Percentiles rank a stretch among this genome's conserved stretches.
These are phyloP conservation scores for Micromussa lordhowensis DNA, from an alignment of 92 coral and sea anemone genomes.

Conservation along the genomic window DNA sequence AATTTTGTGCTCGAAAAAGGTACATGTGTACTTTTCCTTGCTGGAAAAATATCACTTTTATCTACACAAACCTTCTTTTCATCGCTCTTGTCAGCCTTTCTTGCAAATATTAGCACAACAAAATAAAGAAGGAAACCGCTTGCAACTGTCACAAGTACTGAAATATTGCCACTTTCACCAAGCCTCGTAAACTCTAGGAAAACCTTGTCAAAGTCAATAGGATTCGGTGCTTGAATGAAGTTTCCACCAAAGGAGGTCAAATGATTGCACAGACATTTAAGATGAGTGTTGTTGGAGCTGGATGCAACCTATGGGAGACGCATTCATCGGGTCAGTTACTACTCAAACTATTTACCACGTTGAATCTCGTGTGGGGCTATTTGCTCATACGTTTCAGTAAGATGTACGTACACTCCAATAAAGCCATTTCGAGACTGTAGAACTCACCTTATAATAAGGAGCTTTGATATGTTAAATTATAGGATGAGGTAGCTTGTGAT, in stretches of 20 bases:
- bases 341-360: too few relatives aligned
- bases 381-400: too few relatives aligned
- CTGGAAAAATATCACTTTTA: not conserved
- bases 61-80: slow-evolving; percentile 16
- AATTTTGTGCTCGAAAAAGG: too few relatives aligned
- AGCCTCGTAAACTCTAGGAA: slow-evolving; percentile 34
- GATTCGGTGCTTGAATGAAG: slow-evolving; percentile 42
- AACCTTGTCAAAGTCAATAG: slow-evolving; percentile 59
- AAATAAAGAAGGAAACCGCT: slow-evolving; percentile 32
- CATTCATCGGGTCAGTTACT: too few relatives aligned
- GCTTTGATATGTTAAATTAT: too few relatives aligned
- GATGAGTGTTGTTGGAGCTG: slow-evolving; percentile 25
- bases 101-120: slow-evolving; percentile 27
- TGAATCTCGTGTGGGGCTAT: too few relatives aligned
- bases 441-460: too few relatives aligned
- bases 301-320: slow-evolving; percentile 13
- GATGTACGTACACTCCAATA: too few relatives aligned
- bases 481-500: too few relatives aligned
- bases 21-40: not conserved
- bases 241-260: slow-evolving; percentile 52
- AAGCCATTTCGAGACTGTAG: too few relatives aligned
- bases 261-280: slow-evolving; percentile 44
- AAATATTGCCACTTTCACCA: slow-evolving; percentile 44
- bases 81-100: slow-evolving; percentile 44
- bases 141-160: slow-evolving; percentile 53